Conservation (phyloP, 2,888 invertebrate species). For the Athalia rosae region DNA sequence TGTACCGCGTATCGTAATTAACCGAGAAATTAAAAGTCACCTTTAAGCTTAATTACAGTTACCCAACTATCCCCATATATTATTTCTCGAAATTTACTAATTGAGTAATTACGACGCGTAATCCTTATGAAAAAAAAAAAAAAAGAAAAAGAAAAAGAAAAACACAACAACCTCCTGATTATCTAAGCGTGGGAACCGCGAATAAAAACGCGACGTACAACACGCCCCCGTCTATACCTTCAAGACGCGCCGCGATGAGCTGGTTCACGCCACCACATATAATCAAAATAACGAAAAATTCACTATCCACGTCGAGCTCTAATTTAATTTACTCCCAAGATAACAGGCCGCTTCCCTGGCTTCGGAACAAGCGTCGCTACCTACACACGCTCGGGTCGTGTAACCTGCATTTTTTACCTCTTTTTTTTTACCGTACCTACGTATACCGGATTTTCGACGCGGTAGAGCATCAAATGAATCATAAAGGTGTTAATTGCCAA, state of each 20-base stretch:
- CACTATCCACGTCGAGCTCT: too few species aligned
- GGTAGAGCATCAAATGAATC: constrained; percentile 13
- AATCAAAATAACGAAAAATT: too few species aligned
- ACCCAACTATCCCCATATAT: constrained; percentile 41
- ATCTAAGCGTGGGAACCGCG: constrained; percentile 39
- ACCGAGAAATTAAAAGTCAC: constrained; percentile 41
- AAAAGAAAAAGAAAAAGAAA: too few species aligned
- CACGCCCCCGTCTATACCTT: background rate
- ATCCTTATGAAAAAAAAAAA: constrained; percentile 16
- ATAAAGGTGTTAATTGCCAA: constrained; percentile 18
- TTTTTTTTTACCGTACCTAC: background rate
- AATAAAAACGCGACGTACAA: constrained; percentile 23
- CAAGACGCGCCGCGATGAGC: background rate
- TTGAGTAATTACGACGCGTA: constrained; percentile 40
- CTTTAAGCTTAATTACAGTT: constrained; percentile 39
- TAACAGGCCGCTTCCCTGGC: too few species aligned
- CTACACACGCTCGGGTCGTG: background rate
- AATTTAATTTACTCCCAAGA: too few species aligned
- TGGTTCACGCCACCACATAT: background rate
- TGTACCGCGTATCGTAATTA: constrained; percentile 43
- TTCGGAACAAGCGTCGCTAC: background rate
- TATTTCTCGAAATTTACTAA: constrained; percentile 40
- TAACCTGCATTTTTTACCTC: background rate
- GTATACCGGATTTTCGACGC: background rate
- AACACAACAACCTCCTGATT: background rate